Conservation (phyloP, 2,113 vertebrate species). For the Etia nguti region DNA sequence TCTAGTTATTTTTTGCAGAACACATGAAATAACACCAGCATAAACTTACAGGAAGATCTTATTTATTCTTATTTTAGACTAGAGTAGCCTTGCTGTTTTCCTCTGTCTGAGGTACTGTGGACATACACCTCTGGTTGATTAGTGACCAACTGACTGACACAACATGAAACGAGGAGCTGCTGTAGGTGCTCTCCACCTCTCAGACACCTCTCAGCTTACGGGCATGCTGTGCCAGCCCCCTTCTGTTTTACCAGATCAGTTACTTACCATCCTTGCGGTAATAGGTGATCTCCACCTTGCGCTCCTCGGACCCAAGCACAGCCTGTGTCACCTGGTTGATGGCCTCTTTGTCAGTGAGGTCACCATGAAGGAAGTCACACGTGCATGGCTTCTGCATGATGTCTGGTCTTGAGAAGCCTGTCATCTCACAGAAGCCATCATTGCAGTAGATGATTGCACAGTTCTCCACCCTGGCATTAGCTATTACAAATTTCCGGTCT, state of each 20-base stretch:
- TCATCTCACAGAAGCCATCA: conserved; percentile 98
- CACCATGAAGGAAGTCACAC: conserved; percentile 96
- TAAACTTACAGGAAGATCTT: not conserved
- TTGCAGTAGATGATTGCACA: conserved; percentile 99
- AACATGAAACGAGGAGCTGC: not conserved
- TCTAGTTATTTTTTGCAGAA: not conserved
- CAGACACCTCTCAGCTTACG: not conserved
- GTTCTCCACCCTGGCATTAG: conserved; percentile 96
- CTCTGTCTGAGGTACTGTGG: not conserved
- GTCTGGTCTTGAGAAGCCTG: conserved; percentile 94
- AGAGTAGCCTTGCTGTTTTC: not conserved
- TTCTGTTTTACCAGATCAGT: not conserved
- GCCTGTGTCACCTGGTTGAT: conserved; percentile 91
- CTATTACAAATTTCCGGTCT: conserved; percentile 99
- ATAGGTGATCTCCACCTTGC: conserved; percentile 96
- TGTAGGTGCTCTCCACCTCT: not conserved
- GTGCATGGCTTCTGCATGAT: conserved; percentile 98
- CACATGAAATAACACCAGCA: not conserved
- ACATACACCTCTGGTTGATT: not conserved
- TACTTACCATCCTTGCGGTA: conserved; percentile 96
- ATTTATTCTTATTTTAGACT: not conserved
- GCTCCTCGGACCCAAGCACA: conserved; percentile 90
- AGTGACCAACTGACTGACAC: conserved; percentile 3
- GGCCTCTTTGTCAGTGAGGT: conserved; percentile 86
- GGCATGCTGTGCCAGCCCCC: not conserved